These are phyloP conservation scores for Myathropa florea DNA, from an alignment of 2,888 invertebrate genomes.

Conservation along the genomic window DNA sequence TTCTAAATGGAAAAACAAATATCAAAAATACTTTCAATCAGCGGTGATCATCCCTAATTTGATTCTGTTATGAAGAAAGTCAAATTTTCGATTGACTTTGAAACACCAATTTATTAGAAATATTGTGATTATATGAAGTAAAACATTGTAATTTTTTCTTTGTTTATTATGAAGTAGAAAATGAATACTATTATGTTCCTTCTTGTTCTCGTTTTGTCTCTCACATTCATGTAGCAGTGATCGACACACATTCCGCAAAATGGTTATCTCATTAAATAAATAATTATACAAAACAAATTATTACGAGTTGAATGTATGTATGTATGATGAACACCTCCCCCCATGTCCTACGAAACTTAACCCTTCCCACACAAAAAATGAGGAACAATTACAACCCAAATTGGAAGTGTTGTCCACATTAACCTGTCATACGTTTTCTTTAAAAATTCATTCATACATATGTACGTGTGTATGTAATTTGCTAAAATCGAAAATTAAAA, in stretches of 20 bases:
- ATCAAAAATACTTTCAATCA: neutral
- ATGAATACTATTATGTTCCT: neutral
- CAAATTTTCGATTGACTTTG: neutral
- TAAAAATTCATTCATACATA: neutral
- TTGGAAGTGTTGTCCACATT: slow-evolving; percentile 20
- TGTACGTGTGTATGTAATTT: neutral
- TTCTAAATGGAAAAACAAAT: neutral
- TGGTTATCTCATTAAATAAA: slow-evolving; percentile 46
- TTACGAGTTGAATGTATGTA: slow-evolving; percentile 3
- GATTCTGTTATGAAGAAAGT: neutral
- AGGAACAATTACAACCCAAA: neutral
- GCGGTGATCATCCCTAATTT: neutral
- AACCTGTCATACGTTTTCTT: slow-evolving; percentile 48
- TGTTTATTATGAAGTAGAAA: slow-evolving; percentile 6
- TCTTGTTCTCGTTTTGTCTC: neutral
- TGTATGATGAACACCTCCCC: neutral
- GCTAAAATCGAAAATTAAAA: slow-evolving; percentile 20
- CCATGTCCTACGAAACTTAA: neutral
- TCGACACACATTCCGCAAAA: slow-evolving; percentile 59
- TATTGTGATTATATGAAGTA: slow-evolving; percentile 32
- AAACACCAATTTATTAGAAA: slow-evolving; percentile 38
- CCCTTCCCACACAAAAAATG: neutral
- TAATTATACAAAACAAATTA: slow-evolving; percentile 11
- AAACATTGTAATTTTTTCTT: slow-evolving; percentile 23
- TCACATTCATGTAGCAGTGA: slow-evolving; percentile 43